Evolutionary conservation across 2,113 vertebrate species (phyloP).

Genomic region (Passer domesticus): DNA sequence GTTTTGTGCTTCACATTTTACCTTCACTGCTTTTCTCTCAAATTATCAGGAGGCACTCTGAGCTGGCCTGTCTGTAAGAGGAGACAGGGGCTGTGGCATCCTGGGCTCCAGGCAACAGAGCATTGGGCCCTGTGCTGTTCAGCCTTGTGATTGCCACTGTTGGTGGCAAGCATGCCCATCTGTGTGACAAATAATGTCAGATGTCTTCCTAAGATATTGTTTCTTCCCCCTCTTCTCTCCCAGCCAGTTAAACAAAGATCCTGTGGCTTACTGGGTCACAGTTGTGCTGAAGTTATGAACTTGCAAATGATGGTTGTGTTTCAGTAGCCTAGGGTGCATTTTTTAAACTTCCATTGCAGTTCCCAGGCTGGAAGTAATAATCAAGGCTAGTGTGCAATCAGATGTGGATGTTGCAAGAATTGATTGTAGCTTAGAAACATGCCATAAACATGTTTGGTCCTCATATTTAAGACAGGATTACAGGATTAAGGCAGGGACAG

Average conservation of each 20-base stretch:
- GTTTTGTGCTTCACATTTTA: background rate
- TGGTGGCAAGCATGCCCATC: background rate
- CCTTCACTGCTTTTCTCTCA: background rate
- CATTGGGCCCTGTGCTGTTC: background rate
- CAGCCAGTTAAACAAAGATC: background rate
- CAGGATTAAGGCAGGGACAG: too few species aligned
- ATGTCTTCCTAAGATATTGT: background rate
- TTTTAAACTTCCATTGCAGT: background rate
- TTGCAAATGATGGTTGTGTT: background rate
- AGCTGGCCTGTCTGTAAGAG: background rate
- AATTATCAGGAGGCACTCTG: accelerated
- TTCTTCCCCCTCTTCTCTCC: background rate
- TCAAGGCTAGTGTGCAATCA: background rate
- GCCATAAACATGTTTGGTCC: background rate
- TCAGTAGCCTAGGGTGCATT: background rate
- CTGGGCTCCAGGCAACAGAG: background rate
- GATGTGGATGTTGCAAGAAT: background rate
- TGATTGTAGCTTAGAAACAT: background rate
- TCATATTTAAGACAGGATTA: background rate
- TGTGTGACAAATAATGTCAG: background rate
- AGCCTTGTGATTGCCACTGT: background rate
- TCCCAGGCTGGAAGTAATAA: background rate
- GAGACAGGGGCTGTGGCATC: background rate
- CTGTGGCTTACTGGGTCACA: background rate
- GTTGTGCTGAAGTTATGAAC: background rate